phyloP scores from a whole-genome alignment of 1,140 invertebrate genomes.

The Sitodiplosis mosellana region DNA sequence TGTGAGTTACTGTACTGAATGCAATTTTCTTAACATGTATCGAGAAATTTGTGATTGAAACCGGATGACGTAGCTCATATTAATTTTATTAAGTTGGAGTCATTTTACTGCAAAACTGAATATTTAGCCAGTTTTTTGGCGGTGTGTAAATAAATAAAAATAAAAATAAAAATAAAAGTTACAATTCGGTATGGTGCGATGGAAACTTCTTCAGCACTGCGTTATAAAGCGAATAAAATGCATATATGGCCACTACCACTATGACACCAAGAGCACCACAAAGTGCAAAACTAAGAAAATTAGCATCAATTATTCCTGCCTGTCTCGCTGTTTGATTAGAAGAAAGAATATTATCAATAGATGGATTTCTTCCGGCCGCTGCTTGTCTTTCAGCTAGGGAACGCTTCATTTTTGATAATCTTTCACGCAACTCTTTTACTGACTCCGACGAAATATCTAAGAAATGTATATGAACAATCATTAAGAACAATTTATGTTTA shows the following conservation, averaged over 20 bases:
- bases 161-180: no score
- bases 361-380: conserved; percentile 26
- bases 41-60: no score
- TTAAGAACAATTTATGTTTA: no score
- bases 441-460: conserved; percentile 40
- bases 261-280: conserved; percentile 55
- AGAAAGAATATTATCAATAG: conserved; percentile 24
- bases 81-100: no score
- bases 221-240: conserved; percentile 64
- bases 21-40: no score
- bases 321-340: conserved; percentile 28
- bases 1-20: no score
- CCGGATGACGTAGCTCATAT: no score
- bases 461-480: no score
- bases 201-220: conserved; percentile 66
- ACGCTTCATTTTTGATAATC: conserved; percentile 56
- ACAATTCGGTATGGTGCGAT: conserved; percentile 53
- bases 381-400: conserved; percentile 52
- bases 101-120: no score
- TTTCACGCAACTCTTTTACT: conserved; percentile 56
- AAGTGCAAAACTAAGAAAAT: conserved; percentile 61
- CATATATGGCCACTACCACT: conserved; percentile 56
- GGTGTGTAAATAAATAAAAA: no score
- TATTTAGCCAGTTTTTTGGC: no score
- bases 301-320: conserved; percentile 54